Percentiles rank a stretch among this genome's conserved stretches.
phyloP scores from a whole-genome alignment of 2,113 vertebrate genomes.

The Procavia capensis region DNA sequence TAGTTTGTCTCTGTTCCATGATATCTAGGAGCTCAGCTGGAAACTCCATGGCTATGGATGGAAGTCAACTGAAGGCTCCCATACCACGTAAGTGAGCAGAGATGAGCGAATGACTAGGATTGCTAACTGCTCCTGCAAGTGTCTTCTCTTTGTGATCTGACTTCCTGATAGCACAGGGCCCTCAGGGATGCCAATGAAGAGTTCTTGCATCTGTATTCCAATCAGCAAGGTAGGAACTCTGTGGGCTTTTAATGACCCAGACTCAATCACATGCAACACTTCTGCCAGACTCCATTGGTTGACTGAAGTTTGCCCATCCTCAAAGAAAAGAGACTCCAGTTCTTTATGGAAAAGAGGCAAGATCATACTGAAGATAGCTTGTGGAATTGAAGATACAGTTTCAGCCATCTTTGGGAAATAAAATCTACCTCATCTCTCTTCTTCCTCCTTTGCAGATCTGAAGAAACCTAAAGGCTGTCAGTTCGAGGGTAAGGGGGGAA shows the following conservation, averaged over 20 bases:
- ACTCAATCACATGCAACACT: neutral
- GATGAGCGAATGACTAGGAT: neutral
- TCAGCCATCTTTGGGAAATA: neutral
- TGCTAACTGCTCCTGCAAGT: neutral
- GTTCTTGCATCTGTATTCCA: neutral
- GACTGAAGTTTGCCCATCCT: neutral
- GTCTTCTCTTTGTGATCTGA: neutral
- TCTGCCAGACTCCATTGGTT: neutral
- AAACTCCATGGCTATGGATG: neutral
- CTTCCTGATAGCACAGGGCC: neutral
- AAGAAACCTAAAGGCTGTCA: neutral
- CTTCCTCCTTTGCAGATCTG: neutral
- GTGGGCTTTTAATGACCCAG: neutral
- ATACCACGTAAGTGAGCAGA: neutral
- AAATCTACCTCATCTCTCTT: neutral
- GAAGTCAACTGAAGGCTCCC: neutral
- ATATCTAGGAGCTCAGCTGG: neutral
- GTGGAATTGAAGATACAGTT: neutral
- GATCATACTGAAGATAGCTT: neutral
- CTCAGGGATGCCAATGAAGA: neutral
- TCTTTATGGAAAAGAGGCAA: neutral
- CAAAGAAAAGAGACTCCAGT: neutral
- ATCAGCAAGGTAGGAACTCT: neutral
- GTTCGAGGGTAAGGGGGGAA: no score
- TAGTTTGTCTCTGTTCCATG: neutral